Base-by-base conservation (phyloP, 2,113 vertebrate species). In the Podilymbus podiceps region DNA sequence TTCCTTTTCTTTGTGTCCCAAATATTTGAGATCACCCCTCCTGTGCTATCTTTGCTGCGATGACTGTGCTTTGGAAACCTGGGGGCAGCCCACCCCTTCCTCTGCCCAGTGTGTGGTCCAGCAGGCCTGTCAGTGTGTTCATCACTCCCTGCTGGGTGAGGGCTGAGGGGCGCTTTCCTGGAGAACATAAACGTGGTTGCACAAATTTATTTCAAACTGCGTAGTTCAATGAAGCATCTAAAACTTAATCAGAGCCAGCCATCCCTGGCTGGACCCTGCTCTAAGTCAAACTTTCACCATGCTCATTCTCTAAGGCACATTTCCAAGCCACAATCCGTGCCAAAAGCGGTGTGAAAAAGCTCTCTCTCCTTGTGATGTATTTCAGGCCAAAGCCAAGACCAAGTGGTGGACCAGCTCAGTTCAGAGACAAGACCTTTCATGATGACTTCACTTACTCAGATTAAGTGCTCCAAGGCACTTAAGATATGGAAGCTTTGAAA, bases 51-150 rank as follows among this genome's bases (percentile, higher is more conserved):
- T 47, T 67, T 40, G 42, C n/a, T 50, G 12, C 7, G 30, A 33
- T 31, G 30, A 25, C 4, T 27, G 8, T 7, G 17, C 33, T 44
- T n/a, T 60, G 52, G 69, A 77, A 63, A 63, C 6, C 9, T 17
- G 6, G 19, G 28, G 66, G 31, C 15, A 72, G 28, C 40, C 16
- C 11, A 9, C 31, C 5, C 33, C 23, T 49, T 89, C n/a, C 6
- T 28, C 18, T 11, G n/a, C 12, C 19, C 46, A 40, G 40, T 2
- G 0, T 9, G 2, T 27, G 20, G 25, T 46, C 30, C 7, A 1
- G 15, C 64, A 85, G 53, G 35, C 17, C 53, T n/a, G 30, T n/a
- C 44, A 15, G 31, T 4, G 11, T 15, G 27, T 8, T 8, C 2
- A 2, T 67, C 72, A 1, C 4, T 50, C 59, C 35, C 46, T 67